Percentiles rank a stretch among this genome's conserved stretches.
Evolutionary conservation across 2,113 vertebrate genomes (phyloP).

Genomic region (Colinus virginianus): DNA sequence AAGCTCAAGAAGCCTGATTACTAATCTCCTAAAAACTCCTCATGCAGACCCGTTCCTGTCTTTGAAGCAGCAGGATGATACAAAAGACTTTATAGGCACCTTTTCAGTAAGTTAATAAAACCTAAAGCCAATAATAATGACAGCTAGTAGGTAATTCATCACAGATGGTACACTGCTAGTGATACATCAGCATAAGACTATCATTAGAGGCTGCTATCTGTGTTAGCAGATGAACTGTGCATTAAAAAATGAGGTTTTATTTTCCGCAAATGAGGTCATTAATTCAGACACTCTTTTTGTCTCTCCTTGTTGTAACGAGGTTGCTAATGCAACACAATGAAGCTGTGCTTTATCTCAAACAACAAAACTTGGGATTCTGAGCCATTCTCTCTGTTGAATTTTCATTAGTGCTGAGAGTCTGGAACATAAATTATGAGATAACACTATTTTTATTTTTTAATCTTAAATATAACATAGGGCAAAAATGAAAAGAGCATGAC

Average conservation of each 20-base stretch:
- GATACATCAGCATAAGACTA: not conserved
- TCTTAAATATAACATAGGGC: not conserved
- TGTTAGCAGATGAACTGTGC: constrained; percentile 10
- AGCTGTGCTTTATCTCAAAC: not conserved
- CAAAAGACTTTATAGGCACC: not conserved
- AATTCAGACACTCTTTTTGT: constrained; percentile 42
- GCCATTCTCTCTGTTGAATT: not conserved
- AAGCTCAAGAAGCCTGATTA: not conserved
- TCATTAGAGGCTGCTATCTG: not conserved
- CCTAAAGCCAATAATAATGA: not conserved
- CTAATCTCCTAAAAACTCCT: not conserved
- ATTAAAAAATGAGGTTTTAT: not conserved
- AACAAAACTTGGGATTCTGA: constrained; percentile 26
- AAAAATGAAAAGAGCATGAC: not conserved
- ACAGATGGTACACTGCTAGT: not conserved
- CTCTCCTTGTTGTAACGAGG: not conserved
- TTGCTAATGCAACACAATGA: constrained; percentile 23
- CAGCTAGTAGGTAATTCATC: not conserved
- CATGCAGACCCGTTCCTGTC: not conserved
- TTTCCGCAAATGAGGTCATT: not conserved
- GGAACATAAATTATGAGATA: constrained; percentile 13
- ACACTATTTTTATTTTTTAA: not conserved
- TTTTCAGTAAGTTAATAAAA: constrained; percentile 13
- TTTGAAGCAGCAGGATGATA: constrained; percentile 1
- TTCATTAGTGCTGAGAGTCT: not conserved